phyloP scores from a whole-genome alignment of 2,797 vertebrate genomes.

The Champsocephalus esox region DNA sequence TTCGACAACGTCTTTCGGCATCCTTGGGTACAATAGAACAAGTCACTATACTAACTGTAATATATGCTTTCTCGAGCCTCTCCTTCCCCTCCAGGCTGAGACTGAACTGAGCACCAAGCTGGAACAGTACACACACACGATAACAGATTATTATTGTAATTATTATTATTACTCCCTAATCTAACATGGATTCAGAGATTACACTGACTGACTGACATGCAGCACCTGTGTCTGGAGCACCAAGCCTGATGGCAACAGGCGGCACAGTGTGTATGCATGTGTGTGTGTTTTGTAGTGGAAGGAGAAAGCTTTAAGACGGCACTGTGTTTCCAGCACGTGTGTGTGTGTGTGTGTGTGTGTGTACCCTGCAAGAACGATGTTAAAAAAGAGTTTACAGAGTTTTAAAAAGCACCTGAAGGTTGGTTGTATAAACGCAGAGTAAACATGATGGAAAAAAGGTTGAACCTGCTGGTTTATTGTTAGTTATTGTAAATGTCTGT shows the following conservation, averaged over 20 bases:
- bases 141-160: slow-evolving; percentile 84
- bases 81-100: slow-evolving; percentile 74
- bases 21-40: slow-evolving; percentile 78
- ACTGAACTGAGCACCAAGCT: slow-evolving; percentile 83
- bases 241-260: slow-evolving; percentile 71
- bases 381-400: slow-evolving; percentile 73
- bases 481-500: slow-evolving; percentile 37
- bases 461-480: slow-evolving; percentile 79
- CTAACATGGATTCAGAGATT: slow-evolving; percentile 83
- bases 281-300: slow-evolving; percentile 35
- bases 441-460: slow-evolving; percentile 68
- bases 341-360: slow-evolving; percentile 18
- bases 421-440: slow-evolving; percentile 78
- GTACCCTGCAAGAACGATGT: slow-evolving; percentile 74
- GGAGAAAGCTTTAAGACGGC: slow-evolving; percentile 41
- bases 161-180: slow-evolving; percentile 83
- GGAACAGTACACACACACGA: slow-evolving; percentile 83
- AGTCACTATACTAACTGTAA: slow-evolving; percentile 84
- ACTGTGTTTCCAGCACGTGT: slow-evolving; percentile 60
- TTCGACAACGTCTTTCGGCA: slow-evolving; percentile 61
- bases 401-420: slow-evolving; percentile 83
- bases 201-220: slow-evolving; percentile 85
- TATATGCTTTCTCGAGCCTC: slow-evolving; percentile 79
- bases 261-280: slow-evolving; percentile 74
- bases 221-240: slow-evolving; percentile 78